Base-by-base conservation (phyloP, 2,113 vertebrate genomes). In the Mustelus asterias region DNA sequence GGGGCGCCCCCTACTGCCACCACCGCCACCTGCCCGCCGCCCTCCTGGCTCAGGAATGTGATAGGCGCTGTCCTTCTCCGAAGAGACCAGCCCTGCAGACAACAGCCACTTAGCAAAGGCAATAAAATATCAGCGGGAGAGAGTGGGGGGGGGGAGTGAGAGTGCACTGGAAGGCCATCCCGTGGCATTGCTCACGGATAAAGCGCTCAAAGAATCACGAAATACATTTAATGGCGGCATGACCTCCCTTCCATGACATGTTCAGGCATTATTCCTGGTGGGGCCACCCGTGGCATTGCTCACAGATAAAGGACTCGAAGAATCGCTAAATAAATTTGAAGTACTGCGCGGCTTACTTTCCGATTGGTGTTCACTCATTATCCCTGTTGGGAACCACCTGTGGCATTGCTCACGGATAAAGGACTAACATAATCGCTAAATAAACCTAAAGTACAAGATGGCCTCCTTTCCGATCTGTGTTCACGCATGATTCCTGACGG, bases 1-100 rank as follows among this genome's bases (percentile, higher is more conserved):
- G 97, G 96, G 96, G 98, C 97, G 95, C 97, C 98, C 0, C 98
- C 98, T 96, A 98, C 97, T 0, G 97, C 97, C 14, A 98, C 29
- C 69, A 96, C 95, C 0, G 97, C 97, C 0, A 96, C 97, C 0
- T 97, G 96, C 2, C 98, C 98, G 33, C 97, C 98, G 24, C 96
- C 96, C 0, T 97, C 97, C 96, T 63, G 97, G 97, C 89, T 96
- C 63, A 97, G 67, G 54, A 97, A 97, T 96, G 86, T 96, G 95
- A 93, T 95, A 97, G 41, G 97, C 96, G 48, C 97, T 97, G 69
- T 96, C 88, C 96, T 97, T 97, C 88, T 97, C 97, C 48, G 97
- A 97, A 6, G 97, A 97, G 20, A 97, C 97, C 96, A 97, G 95
- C 8, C 97, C 97, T 97, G 96, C 10, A 48, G 6, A 3, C 18